phyloP scores from a whole-genome alignment of 2,888 invertebrate species.

The Stenchaetothrips biformis region DNA sequence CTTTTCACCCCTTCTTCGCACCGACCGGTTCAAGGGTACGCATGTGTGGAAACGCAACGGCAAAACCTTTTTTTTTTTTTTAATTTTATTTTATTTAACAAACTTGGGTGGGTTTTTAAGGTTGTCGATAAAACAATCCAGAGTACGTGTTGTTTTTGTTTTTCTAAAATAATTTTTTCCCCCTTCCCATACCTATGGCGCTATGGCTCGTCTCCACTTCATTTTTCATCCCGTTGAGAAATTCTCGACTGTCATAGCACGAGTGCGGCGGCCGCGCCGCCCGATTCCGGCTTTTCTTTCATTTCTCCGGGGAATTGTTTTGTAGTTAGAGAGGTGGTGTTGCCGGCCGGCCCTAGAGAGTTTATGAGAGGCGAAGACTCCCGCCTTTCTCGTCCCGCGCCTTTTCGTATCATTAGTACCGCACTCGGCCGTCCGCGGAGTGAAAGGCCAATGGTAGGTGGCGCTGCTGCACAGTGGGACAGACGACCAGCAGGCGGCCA shows the following conservation, averaged over 20 bases:
- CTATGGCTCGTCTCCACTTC: background rate
- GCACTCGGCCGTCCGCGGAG: background rate
- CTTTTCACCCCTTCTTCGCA: background rate
- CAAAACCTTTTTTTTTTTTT: background rate
- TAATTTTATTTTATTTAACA: background rate
- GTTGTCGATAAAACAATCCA: too few species aligned
- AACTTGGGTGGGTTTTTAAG: background rate
- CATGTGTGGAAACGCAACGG: background rate
- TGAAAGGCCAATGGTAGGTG: background rate
- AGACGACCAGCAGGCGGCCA: background rate
- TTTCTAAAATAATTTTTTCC: too few species aligned
- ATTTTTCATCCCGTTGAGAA: slow-evolving; percentile 1
- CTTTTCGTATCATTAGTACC: background rate
- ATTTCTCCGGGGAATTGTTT: background rate
- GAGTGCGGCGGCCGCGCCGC: background rate
- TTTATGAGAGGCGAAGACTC: background rate
- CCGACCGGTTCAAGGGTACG: background rate
- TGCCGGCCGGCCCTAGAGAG: background rate
- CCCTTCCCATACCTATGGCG: too few species aligned
- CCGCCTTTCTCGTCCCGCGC: background rate
- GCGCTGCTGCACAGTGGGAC: background rate
- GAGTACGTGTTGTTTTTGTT: too few species aligned
- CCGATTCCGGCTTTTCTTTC: background rate
- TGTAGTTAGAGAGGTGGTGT: background rate
- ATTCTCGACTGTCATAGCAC: background rate